Evolutionary conservation across 2,113 vertebrate genomes (phyloP), one percentile per base, ranked within the genome.

Genomic region (Mormoops blainvillei): DNA sequence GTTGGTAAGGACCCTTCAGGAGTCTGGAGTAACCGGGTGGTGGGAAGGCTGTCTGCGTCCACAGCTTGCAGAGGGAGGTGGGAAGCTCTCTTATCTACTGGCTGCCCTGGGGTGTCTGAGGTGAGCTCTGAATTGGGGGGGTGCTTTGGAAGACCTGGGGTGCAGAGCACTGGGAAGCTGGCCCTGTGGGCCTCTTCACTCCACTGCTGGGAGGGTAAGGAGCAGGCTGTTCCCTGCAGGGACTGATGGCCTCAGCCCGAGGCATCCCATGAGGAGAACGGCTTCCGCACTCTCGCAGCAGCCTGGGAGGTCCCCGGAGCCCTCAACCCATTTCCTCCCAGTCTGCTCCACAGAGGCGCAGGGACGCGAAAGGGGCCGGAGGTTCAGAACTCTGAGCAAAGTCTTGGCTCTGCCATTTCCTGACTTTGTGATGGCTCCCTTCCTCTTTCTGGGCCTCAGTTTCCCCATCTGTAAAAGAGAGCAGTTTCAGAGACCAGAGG

Each of bases 161-260:
- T 5, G 5, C n/a, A 12, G 14, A 70, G 14, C 54, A 38, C n/a
- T 11, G 14, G 52, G 20, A 12, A 56, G 33, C 61, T 48, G 48
- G 13, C 43, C 19, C 1, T 1, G 24, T 12, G 20, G 43, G 6
- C 4, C 31, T 50, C 12, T 8, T 71, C 20, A 2, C 15, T 1
- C 31, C 20, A 9, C 38, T 7, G 76, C n/a, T 4, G 0, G 4
- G 41, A 19, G 28, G 3, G 8, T 84, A 3, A 9, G 48, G 41
- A 45, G n/a, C 45, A 38, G n/a, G 70, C 4, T 2, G 7, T 5
- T n/a, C 43, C 31, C 4, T 0, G 6, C n/a, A n/a, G 45, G 11
- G 41, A 28, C 56, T 7, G 8, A 19, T 26, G 16, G 15, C 36
- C 68, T 68, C 12, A 3, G 63, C 38, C 63, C 0, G 18, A 4